A percentile compares a stretch with the other conserved stretches of the same genome.
phyloP scores from a whole-genome alignment of 2,797 vertebrate genomes.

The Sphenodon punctatus region DNA sequence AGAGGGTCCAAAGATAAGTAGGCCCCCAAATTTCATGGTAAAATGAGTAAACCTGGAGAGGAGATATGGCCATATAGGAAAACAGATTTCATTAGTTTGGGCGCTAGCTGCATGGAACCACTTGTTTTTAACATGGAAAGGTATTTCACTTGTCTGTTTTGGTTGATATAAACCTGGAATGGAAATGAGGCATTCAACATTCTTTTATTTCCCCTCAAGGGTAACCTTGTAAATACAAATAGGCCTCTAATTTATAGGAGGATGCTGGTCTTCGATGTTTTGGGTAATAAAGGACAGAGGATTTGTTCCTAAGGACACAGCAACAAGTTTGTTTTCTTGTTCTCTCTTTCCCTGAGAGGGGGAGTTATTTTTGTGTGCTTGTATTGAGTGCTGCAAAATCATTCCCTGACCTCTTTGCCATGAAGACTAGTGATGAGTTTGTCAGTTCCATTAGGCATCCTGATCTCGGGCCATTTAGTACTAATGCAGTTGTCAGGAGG shows the following conservation, averaged over 20 bases:
- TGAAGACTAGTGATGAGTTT: conserved; percentile 2
- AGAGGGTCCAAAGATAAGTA: too few species aligned
- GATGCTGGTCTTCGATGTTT: not conserved
- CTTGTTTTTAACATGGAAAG: not conserved
- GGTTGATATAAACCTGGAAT: not conserved
- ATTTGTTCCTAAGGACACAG: not conserved
- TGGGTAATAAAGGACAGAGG: not conserved
- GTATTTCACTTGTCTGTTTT: not conserved
- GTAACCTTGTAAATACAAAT: not conserved
- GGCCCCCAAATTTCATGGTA: too few species aligned
- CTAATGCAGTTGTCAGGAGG: conserved; percentile 40
- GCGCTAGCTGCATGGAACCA: too few species aligned
- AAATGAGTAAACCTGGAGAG: too few species aligned
- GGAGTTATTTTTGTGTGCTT: not conserved
- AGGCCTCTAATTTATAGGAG: not conserved
- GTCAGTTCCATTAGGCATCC: conserved; percentile 9
- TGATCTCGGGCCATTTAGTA: conserved; percentile 22
- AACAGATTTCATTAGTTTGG: too few species aligned
- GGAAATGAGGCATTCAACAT: too few species aligned
- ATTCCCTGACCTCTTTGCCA: not conserved
- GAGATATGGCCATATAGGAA: too few species aligned
- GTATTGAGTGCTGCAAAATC: not conserved
- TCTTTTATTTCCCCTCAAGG: too few species aligned
- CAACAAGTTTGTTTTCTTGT: not conserved
- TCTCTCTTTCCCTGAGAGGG: not conserved